phyloP scores from a whole-genome alignment of 2,888 invertebrate species.

The Encarsia formosa region DNA sequence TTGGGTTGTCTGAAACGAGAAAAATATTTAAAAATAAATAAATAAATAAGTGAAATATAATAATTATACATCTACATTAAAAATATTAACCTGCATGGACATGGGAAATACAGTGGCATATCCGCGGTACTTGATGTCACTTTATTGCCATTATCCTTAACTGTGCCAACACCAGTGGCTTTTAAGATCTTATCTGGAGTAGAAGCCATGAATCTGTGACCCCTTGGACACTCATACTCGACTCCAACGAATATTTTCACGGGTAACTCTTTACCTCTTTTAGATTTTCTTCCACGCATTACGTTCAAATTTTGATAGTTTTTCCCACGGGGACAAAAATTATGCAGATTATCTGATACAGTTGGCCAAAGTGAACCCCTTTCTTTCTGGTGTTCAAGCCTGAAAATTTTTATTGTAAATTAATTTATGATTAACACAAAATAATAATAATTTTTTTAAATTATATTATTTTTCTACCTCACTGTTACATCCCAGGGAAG shows the following conservation, averaged over 20 bases:
- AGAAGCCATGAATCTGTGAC: constrained; percentile 93
- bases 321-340: constrained; percentile 42
- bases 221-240: constrained; percentile 96
- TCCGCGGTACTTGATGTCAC: constrained; percentile 71
- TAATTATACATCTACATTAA: too few species aligned
- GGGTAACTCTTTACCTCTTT: constrained; percentile 49
- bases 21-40: constrained; percentile 10
- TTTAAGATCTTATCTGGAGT: constrained; percentile 78
- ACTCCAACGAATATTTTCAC: constrained; percentile 92
- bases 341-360: constrained; percentile 43
- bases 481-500: constrained; percentile 91
- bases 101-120: constrained; percentile 85
- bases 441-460: not conserved
- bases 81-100: constrained; percentile 80
- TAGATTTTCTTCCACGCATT: constrained; percentile 49
- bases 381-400: constrained; percentile 51
- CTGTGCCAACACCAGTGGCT: constrained; percentile 67
- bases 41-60: too few species aligned
- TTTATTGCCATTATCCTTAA: constrained; percentile 78
- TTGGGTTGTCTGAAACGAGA: constrained; percentile 39
- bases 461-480: constrained; percentile 39
- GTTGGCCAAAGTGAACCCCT: constrained; percentile 48
- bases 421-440: not conserved
- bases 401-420: constrained; percentile 17
- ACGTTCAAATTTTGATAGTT: constrained; percentile 45